A percentile compares a stretch with the other conserved stretches of the same genome.
Evolutionary conservation across 1,140 invertebrate genomes (phyloP).

Genomic region (Vollenhovia emeryi): DNA sequence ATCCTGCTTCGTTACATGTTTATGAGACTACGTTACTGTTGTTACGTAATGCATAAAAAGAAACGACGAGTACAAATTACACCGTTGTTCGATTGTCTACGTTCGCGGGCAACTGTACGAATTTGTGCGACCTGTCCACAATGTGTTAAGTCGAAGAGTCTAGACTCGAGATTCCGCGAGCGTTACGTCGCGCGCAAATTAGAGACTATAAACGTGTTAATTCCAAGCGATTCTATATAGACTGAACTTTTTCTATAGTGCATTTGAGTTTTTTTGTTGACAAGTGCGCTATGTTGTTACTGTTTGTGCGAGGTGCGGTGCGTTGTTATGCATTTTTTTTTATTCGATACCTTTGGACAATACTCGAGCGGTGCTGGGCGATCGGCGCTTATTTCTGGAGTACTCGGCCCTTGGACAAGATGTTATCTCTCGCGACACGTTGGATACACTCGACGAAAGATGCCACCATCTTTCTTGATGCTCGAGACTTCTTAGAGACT

Average conservation of each 20-base stretch:
- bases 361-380: conserved; percentile 45
- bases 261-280: conserved; percentile 68
- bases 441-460: neutral
- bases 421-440: neutral
- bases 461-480: neutral
- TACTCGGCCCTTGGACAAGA: neutral
- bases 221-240: conserved; percentile 38
- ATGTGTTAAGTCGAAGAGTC: neutral
- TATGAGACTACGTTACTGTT: neutral
- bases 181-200: neutral
- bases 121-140: neutral
- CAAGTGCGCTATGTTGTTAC: conserved; percentile 71
- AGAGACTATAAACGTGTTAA: conserved; percentile 6
- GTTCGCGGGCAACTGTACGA: neutral
- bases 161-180: neutral
- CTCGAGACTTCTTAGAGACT: neutral
- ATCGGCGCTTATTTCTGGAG: conserved; percentile 1
- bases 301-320: conserved; percentile 45
- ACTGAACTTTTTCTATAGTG: conserved; percentile 64
- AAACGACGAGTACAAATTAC: neutral
- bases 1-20: neutral
- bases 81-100: neutral
- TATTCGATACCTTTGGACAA: conserved; percentile 58
- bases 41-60: neutral
- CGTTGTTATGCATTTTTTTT: conserved; percentile 55